Evolutionary conservation across 1,140 invertebrate species (phyloP), one percentile per base, ranked within the genome.

Genomic region (Ruditapes philippinarum): DNA sequence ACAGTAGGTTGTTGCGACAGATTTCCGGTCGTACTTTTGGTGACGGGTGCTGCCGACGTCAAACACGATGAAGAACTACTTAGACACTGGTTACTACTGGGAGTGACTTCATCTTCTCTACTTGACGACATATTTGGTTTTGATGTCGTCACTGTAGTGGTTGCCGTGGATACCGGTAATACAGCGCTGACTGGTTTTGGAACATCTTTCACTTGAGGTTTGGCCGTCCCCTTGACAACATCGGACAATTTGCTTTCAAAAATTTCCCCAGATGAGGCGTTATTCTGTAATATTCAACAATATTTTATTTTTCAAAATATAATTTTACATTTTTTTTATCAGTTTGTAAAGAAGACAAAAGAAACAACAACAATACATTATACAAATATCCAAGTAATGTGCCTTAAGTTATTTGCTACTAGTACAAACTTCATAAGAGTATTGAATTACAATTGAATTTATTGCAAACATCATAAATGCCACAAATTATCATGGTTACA

Each of bases 141-240:
- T 83, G 90, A 76, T 36, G 85, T 49, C 25, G 70, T 36, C n/a
- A 89, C 65, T 40, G 89, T 81, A 9, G 91, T 92, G 33, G 93
- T 90, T 68, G 89, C 91, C 38, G 91, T 86, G 3, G 83, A 73
- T 42, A 91, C 45, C 14, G 82, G 65, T 28, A 88, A 81, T 31
- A 40, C 84, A 33, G 42, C 28, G 28, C 49, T 42, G 22, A 40
- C 65, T 22, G 54, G 83, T 73, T 78, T 51, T 42, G 36, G 54
- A 28, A 36, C 49, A 33, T 31, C 78, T 45, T 79, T 54, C 17
- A 92, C 93, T 17, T 88, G 73, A 42, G 94, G 95, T 90, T 97
- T 97, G 31, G 97, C 97, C 45, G 97, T 97, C 86, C 97, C 97
- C 94, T 98, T 98, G 31, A 98, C 98, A 45, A 98, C 97, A 95